A percentile compares a stretch with the other conserved stretches of the same genome.
phyloP scores from a whole-genome alignment of 2,888 invertebrate species.

The Phasia obesa region DNA sequence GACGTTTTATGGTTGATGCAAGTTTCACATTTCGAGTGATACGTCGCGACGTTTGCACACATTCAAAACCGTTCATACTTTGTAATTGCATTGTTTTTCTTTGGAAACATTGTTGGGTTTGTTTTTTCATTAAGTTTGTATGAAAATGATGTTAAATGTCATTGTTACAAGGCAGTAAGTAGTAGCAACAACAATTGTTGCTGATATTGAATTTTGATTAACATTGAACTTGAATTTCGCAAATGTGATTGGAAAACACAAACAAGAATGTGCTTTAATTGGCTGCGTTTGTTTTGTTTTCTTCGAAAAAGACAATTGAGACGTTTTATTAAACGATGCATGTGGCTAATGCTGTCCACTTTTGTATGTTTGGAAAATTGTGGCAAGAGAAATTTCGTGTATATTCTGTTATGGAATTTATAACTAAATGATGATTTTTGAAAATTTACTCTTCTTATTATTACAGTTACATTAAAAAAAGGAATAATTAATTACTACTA shows the following conservation, averaged over 20 bases:
- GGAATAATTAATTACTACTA: too few relatives aligned
- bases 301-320: conserved; percentile 26
- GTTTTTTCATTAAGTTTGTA: conserved; percentile 24
- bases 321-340: conserved; percentile 23
- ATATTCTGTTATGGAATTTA: not conserved
- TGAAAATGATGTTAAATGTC: conserved; percentile 65
- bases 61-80: not conserved
- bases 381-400: not conserved
- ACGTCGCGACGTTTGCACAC: conserved; percentile 28
- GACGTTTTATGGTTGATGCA: conserved; percentile 48
- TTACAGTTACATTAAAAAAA: too few relatives aligned
- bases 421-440: too few relatives aligned
- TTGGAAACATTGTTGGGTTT: conserved; percentile 11
- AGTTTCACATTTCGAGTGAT: conserved; percentile 59
- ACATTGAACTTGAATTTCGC: conserved; percentile 62
- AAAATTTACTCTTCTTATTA: too few relatives aligned
- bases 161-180: conserved; percentile 59
- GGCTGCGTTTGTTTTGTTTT: conserved; percentile 25
- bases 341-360: not conserved
- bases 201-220: conserved; percentile 63
- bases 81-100: conserved; percentile 45
- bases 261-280: conserved; percentile 51
- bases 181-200: conserved; percentile 39
- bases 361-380: too few relatives aligned
- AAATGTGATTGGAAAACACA: not conserved